Conservation (phyloP, 2,888 invertebrate species). For the Diarsia rubi region DNA sequence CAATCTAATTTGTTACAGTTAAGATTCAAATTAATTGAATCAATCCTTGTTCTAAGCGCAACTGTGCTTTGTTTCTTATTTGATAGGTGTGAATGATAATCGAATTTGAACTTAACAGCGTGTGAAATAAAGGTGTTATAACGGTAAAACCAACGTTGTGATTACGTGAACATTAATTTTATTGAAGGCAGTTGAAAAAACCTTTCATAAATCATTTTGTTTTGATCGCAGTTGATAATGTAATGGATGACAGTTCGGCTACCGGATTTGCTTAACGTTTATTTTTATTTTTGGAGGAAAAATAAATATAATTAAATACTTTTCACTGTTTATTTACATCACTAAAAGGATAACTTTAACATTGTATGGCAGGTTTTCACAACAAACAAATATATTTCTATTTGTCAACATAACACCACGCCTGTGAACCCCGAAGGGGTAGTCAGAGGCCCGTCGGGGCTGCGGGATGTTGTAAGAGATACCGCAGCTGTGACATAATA, state of each 20-base stretch:
- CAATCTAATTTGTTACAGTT: constrained; percentile 10
- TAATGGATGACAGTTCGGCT: constrained; percentile 76
- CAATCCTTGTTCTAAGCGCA: constrained; percentile 7
- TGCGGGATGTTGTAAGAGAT: no score
- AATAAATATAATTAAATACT: background rate
- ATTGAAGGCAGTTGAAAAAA: constrained; percentile 67
- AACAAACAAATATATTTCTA: constrained; percentile 3
- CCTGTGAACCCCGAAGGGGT: no score
- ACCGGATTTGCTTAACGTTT: constrained; percentile 65
- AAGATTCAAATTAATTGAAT: constrained; percentile 37
- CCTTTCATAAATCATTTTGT: constrained; percentile 75
- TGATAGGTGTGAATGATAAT: constrained; percentile 14
- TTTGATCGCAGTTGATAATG: constrained; percentile 73
- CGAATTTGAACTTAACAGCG: constrained; percentile 47
- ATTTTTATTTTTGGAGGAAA: constrained; percentile 20
- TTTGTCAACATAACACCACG: no score
- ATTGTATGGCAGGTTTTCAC: background rate
- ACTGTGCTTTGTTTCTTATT: constrained; percentile 29
- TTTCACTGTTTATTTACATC: constrained; percentile 13
- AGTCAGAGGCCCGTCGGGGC: no score
- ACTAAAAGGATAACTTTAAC: no score
- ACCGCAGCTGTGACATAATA: no score
- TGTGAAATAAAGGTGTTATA: constrained; percentile 33
- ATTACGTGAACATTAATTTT: constrained; percentile 69
- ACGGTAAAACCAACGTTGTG: constrained; percentile 20